Evolutionary conservation across 2,113 vertebrate genomes (phyloP), one percentile per base, ranked within the genome.

Genomic region (Platysteira castanea): DNA sequence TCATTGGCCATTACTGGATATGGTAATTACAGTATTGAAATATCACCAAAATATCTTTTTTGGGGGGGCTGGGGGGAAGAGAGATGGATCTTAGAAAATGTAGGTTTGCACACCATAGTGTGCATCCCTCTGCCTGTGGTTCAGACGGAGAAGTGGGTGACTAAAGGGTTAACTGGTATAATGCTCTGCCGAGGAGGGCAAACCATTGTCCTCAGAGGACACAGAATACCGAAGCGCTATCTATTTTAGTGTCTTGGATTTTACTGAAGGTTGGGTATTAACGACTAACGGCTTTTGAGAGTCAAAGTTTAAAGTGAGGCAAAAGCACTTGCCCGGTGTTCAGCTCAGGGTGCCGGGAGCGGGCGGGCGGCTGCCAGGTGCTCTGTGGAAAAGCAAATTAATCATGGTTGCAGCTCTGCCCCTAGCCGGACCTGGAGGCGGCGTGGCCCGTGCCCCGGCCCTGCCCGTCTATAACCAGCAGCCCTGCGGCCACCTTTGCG

Each of bases 381-480:
- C 44, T 77, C 30, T 15, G 24, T 16, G 33, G 23, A 63, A 74
- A 77, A 70, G 23, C 68, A 16, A 37, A 67, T 47, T 3, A 13
- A 28, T 37, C 17, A 6, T 0, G 8, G 13, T 37, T 65, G 39
- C 59, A 41, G 41, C 67, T 69, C 15, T 8, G 53, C 60, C n/a
- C 6, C 24, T 7, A 15, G 31, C 57, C 33, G 67, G 35, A 16
- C 1, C 1, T 2, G 60, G 9, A 11, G 52, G 16, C 42, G 10
- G 56, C 11, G 39, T 3, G 42, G 13, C 1, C 35, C 21, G 3
- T 15, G 56, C 7, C 44, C 57, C 12, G 21, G 28, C 20, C 23
- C 15, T 52, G 35, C 61, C 57, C 4, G 26, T 8, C 31, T 7
- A 0, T 6, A 5, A 1, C 5, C 28, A 3, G 56, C 7, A 13